Conservation (phyloP, 2,797 vertebrate species). For the Pseudotriccus pelzelni region DNA sequence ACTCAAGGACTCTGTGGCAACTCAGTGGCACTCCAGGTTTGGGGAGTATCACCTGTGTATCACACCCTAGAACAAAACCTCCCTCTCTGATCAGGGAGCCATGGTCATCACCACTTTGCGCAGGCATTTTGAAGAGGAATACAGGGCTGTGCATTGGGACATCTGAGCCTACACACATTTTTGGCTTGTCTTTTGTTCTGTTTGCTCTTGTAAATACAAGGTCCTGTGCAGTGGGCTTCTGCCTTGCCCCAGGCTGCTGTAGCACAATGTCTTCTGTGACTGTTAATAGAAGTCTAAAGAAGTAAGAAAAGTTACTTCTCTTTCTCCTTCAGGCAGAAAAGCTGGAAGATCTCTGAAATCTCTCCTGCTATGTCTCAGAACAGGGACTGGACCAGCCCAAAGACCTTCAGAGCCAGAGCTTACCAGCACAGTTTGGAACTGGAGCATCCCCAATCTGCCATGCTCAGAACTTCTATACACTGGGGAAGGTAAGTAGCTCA, state of each 20-base stretch:
- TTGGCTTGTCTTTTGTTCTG: not conserved
- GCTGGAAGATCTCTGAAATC: not conserved
- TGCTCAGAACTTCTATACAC: not conserved
- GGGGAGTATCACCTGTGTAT: not conserved
- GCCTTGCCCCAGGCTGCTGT: not conserved
- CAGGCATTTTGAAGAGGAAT: not conserved
- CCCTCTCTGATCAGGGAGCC: not conserved
- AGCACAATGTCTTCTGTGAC: not conserved
- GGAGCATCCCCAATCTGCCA: not conserved
- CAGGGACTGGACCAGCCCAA: not conserved
- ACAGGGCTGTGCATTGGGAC: not conserved
- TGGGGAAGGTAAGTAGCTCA: not conserved
- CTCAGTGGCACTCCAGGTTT: not conserved
- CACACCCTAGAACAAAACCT: not conserved
- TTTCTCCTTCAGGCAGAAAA: not conserved
- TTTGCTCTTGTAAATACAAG: not conserved
- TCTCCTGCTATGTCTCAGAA: not conserved
- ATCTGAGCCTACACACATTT: not conserved
- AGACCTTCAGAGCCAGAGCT: not conserved
- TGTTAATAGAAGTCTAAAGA: slow-evolving; percentile 41
- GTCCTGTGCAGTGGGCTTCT: not conserved
- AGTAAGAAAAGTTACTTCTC: slow-evolving; percentile 38
- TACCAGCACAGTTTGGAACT: not conserved
- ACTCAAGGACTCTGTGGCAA: not conserved
- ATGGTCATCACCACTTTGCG: not conserved